Base-by-base conservation (phyloP, 2,888 invertebrate genomes). In the Peribatodes rhomboidaria region DNA sequence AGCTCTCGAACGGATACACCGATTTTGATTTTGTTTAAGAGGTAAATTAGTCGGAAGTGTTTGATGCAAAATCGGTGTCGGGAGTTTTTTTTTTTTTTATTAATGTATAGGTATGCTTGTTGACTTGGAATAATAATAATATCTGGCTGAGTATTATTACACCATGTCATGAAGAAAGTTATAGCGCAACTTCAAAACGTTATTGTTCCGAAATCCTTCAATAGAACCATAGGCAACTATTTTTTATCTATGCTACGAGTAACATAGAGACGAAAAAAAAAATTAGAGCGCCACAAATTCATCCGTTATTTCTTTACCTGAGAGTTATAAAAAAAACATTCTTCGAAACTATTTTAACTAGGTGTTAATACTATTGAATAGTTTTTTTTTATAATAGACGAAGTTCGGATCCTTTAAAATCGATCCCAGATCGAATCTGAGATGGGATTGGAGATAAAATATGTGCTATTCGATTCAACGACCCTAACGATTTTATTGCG, bases 321-420 rank as follows among this genome's bases (percentile, higher is more conserved):
- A 4, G 20, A 7, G 27, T 53, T 2, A 61, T 42, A 68, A 74
- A 73, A 68, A 72, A 65, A 49, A 62, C 54, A 18, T 50, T 31
- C 57, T 1, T 41, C 60, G 3, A 60, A 73, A 66, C 59, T 66
- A 67, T 75, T 76, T 74, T 79, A 81, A 82, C 77, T 76, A 78
- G 81, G 79, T 83, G 82, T 82, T 81, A 81, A 83, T 78, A 67
- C 58, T 27, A 55, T 64, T 44, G 42, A 56, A 52, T 55, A 64
- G 68, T 72, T 73, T 60, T 66, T 37, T 27, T 46, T 7, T 16
- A 11, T 46, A 49, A 13, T 10, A 8, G 16, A 2, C 20, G 31
- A 44, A 31, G n/a, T 33, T 42, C n/a, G 47, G 59, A 11, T 37
- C 37, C 31, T 65, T 57, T 52, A 44, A 46, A 57, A 56, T 14